phyloP scores from a whole-genome alignment of 2,888 invertebrate genomes.

The Ectemnius lituratus region DNA sequence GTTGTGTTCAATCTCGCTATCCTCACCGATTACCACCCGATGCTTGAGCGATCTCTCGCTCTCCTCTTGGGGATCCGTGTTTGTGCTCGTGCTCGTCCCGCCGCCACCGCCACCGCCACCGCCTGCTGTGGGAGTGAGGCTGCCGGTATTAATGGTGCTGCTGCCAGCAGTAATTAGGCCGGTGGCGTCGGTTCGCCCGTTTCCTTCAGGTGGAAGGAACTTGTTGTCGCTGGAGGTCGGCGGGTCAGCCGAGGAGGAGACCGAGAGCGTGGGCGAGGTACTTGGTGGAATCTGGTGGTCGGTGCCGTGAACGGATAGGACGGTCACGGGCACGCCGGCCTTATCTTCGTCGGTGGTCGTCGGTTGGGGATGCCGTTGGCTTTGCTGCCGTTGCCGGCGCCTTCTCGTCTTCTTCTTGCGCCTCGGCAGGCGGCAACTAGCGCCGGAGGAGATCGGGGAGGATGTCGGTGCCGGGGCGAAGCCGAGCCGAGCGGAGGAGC shows the following conservation, averaged over 20 bases:
- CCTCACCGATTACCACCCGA: neutral
- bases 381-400: constrained; percentile 32
- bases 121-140: neutral
- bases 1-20: constrained; percentile 30
- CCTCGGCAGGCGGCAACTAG: constrained; percentile 52
- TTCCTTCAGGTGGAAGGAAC: constrained; percentile 3
- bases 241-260: too few relatives aligned
- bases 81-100: constrained; percentile 26
- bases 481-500: constrained; percentile 61
- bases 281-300: constrained; percentile 8
- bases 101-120: constrained; percentile 4
- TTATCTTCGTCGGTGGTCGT: constrained; percentile 46
- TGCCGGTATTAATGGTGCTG: constrained; percentile 6
- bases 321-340: constrained; percentile 3
- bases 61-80: constrained; percentile 7
- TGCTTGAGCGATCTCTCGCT: neutral
- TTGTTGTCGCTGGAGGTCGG: neutral
- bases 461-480: constrained; percentile 20
- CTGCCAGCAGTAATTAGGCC: neutral
- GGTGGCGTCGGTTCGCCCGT: constrained; percentile 5
- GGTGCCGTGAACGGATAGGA: constrained; percentile 1
- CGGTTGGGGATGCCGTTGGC: constrained; percentile 36
- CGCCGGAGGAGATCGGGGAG: constrained; percentile 41
- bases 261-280: neutral
- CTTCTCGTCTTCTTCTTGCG: constrained; percentile 60